Base-by-base conservation (phyloP, 2,113 vertebrate species). In the Choloepus hoffmanni region DNA sequence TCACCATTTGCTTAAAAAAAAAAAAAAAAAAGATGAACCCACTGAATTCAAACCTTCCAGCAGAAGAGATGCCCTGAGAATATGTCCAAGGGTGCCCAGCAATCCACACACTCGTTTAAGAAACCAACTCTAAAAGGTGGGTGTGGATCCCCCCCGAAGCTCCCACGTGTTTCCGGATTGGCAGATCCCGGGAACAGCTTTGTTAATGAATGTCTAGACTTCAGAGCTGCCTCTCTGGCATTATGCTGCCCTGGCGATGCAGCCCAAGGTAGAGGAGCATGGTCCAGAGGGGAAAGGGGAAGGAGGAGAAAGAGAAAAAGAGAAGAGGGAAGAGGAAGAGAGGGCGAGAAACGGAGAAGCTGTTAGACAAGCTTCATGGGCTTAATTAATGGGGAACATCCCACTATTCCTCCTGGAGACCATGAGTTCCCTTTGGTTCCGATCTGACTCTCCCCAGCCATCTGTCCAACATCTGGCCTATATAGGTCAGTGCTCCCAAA, bases 401-500 rank as follows among this genome's bases (percentile, higher is more conserved):
- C 68, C 9, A 70, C 36, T 16, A 43, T 72, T 67, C 90, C 58
- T 70, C 1, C 0, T 1, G 63, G 83, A 90, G 65, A 86, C 94
- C 33, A 3, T 5, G 79, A 43, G 53, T 30, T 82, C 90, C 97
- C 73, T 96, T 48, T 8, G 86, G 93, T 43, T 76, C 76, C 0
- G 2, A 82, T 43, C 48, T 50, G 13, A 77, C 62, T 70, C 91
- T 70, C n/a, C 40, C 45, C 94, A 92, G 95, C 95, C 55, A 90
- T 58, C 84, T 62, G 87, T 92, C 89, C 87, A 95, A 70, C 96
- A 96, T 95, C 97, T 97, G 97, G 96, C 79, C 89, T 83, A 77
- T 81, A 53, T 84, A 86, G 92, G 95, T 92, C 96, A 93, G 82
- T 15, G 14, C 92, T 83, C 67, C 90, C 91, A 83, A 13, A 63